phyloP scores from a whole-genome alignment of 64 coral and sea anemone species.

The Pachyseris speciosa region DNA sequence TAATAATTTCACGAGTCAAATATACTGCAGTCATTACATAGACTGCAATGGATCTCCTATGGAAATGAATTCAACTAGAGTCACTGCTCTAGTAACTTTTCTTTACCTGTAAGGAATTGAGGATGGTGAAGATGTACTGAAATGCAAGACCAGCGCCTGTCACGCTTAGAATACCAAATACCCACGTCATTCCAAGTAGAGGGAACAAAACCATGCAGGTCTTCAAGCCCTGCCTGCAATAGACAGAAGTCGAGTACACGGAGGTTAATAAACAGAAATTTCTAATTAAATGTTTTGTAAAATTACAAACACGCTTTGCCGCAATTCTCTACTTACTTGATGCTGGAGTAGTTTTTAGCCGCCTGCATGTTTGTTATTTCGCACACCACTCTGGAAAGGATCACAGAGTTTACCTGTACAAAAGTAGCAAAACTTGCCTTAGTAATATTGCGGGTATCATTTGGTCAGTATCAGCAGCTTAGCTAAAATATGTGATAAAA shows the following conservation, averaged over 20 bases:
- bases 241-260: neutral
- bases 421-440: neutral
- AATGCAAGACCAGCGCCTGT: slow-evolving; percentile 8
- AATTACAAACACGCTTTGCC: neutral
- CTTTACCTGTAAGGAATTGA: slow-evolving; percentile 62
- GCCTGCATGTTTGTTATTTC: slow-evolving; percentile 38
- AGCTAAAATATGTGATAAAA: no score
- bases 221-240: slow-evolving; percentile 29
- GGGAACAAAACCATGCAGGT: slow-evolving; percentile 72
- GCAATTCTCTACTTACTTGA: neutral
- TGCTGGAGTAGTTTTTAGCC: neutral
- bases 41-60: no score
- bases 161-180: slow-evolving; percentile 45
- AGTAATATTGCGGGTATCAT: no score
- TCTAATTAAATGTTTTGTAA: neutral
- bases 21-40: no score
- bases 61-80: no score
- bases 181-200: slow-evolving; percentile 67
- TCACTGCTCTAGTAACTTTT: neutral
- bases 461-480: no score
- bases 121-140: slow-evolving; percentile 65
- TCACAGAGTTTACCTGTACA: slow-evolving; percentile 18
- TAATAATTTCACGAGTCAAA: no score
- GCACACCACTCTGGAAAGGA: slow-evolving; percentile 15
- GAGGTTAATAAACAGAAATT: neutral